Evolutionary conservation across 2,888 invertebrate genomes (phyloP).

Genomic region (Sericinus montela): DNA sequence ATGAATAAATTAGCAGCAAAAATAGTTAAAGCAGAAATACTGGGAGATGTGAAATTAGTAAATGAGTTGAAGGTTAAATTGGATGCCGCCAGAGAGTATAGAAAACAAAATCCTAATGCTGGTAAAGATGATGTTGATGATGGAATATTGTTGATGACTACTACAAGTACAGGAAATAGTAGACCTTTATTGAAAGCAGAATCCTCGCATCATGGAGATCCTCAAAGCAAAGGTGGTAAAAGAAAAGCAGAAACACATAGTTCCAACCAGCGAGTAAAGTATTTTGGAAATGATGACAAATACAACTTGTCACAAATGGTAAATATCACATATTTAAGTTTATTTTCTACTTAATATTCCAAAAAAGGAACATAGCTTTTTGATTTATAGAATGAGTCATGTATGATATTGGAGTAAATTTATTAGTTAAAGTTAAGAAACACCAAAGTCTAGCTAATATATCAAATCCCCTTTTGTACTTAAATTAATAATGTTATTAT

Average conservation of each 20-base stretch:
- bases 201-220: conserved; percentile 45
- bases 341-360: no score
- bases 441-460: no score
- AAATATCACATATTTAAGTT: conserved; percentile 30
- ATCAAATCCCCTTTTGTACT: no score
- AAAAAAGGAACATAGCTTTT: no score
- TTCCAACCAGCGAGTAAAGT: conserved; percentile 86
- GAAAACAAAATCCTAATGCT: conserved; percentile 60
- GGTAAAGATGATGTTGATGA: conserved; percentile 59
- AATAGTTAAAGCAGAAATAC: conserved; percentile 95
- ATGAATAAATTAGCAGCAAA: conserved; percentile 95
- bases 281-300: conserved; percentile 94
- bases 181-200: conserved; percentile 79
- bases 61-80: conserved; percentile 86
- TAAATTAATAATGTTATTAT: no score
- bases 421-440: no score
- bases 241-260: conserved; percentile 85
- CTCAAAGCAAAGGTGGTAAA: conserved; percentile 62
- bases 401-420: no score
- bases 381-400: no score
- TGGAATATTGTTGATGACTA: conserved; percentile 83
- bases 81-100: conserved; percentile 82
- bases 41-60: conserved; percentile 87
- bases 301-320: conserved; percentile 92
- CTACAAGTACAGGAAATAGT: conserved; percentile 83